phyloP scores from a whole-genome alignment of 2,888 invertebrate genomes.

The Drosophila aldrichi region DNA sequence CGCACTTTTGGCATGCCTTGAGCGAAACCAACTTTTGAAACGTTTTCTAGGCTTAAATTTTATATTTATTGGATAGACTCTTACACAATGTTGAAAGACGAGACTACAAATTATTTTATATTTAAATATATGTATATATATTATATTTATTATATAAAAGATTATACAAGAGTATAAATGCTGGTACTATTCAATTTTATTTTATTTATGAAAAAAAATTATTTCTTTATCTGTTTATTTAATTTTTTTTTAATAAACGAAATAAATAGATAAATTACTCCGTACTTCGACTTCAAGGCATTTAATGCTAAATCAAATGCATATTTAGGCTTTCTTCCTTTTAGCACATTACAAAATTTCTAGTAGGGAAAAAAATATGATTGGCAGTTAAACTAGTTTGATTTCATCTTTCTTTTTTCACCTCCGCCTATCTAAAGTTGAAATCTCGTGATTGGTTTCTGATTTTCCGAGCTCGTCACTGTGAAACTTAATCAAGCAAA shows the following conservation, averaged over 20 bases:
- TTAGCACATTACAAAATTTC: too few relatives aligned
- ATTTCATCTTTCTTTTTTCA: not conserved
- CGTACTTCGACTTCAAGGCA: too few relatives aligned
- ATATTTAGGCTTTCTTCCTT: not conserved
- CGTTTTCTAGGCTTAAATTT: not conserved
- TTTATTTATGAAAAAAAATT: too few relatives aligned
- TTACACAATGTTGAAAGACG: not conserved
- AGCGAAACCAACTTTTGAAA: not conserved
- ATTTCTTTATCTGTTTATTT: too few relatives aligned
- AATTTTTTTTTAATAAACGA: too few relatives aligned
- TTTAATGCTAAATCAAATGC: not conserved
- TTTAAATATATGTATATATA: too few relatives aligned
- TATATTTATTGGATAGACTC: not conserved
- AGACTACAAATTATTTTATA: too few relatives aligned
- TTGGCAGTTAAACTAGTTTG: not conserved
- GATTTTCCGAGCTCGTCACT: slow-evolving; percentile 27
- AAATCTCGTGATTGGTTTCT: slow-evolving; percentile 11
- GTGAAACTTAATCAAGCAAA: slow-evolving; percentile 22
- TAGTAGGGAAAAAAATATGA: not conserved
- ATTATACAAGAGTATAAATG: too few relatives aligned
- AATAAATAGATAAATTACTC: too few relatives aligned
- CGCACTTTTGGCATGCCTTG: slow-evolving; percentile 15
- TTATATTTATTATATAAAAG: too few relatives aligned
- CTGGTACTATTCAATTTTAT: too few relatives aligned
- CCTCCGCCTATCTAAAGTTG: not conserved